Base-by-base conservation (phyloP, 2,113 vertebrate species). In the Sorex araneus region DNA sequence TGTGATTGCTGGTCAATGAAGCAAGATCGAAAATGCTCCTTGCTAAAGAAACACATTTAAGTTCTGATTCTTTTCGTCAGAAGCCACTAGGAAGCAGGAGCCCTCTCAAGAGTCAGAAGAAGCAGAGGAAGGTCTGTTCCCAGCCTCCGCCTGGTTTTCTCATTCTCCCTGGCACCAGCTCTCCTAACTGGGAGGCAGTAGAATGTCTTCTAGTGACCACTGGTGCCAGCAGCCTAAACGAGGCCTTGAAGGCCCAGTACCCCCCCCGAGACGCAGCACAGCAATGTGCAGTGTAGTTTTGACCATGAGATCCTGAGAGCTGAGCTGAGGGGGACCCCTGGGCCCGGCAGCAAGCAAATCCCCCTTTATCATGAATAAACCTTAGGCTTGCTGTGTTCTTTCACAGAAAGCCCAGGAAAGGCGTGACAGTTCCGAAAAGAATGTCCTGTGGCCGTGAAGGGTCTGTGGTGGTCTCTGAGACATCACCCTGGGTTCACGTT, bases 11-110 rank as follows among this genome's bases (percentile, higher is more conserved):
- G 69, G 19, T 86, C 30, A 43, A 18, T 45, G 16, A 43, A 60
- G 57, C 60, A 80, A 70, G 89, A 66, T 90, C 34, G 36, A 76
- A 92, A 66, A 71, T 60, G 57, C 21, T 47, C 40, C 36, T 54
- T 84, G 1, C 64, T 74, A 73, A 67, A 85, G 86, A 92, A 83
- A 71, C n/a, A 69, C 45, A 28, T 79, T 10, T 1, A 45, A 47
- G 7, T 71, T 69, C 18, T 54, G 4, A 67, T 64, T 30, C 0
- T 82, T 90, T 85, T 54, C 66, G 21, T 27, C 50, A 79, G 75
- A 19, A n/a, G n/a, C 43, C 15, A 40, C 34, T 83, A 69, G 78
- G 45, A 27, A 64, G 80, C 81, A 23, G 28, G 36, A 92, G 45
- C 18, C 18, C 16, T 69, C 50, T 69, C 40, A 40, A 40, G 7